Percentiles rank a stretch among this genome's conserved stretches.
Conservation (phyloP, 2,888 invertebrate genomes). For the Epistrophe grossulariae region DNA sequence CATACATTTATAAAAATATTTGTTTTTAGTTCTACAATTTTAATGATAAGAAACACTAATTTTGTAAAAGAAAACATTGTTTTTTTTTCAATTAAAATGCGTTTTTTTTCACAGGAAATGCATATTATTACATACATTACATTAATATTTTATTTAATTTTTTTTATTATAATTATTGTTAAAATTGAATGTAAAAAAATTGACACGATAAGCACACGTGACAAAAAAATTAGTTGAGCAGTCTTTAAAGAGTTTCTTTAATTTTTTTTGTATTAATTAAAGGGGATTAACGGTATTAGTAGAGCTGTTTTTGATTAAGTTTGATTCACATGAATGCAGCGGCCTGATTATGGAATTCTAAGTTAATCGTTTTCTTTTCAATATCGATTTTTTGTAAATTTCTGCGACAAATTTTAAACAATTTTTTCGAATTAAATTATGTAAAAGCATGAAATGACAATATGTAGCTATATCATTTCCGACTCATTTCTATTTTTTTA, state of each 20-base stretch:
- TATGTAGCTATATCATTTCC: too few species aligned
- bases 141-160: constrained; percentile 22
- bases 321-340: constrained; percentile 39
- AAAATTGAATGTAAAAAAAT: constrained; percentile 60
- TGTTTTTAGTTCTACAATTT: constrained; percentile 37
- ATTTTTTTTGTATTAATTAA: constrained; percentile 18
- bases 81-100: constrained; percentile 11
- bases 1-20: constrained; percentile 69
- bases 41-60: constrained; percentile 40
- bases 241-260: constrained; percentile 67
- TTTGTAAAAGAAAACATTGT: constrained; percentile 33
- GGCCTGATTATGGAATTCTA: neutral
- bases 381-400: too few species aligned
- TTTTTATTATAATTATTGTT: constrained; percentile 38
- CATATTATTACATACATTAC: constrained; percentile 27
- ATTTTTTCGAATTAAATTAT: too few species aligned
- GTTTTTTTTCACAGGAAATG: constrained; percentile 48
- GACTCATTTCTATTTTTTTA: too few species aligned
- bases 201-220: constrained; percentile 70
- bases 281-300: constrained; percentile 65
- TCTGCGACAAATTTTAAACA: too few species aligned
- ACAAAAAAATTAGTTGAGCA: constrained; percentile 71
- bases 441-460: too few species aligned
- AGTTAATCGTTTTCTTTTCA: too few species aligned
- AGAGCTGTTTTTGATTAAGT: constrained; percentile 51